These are phyloP conservation scores for Pristionchus maxplancki DNA, from an alignment of 2,888 invertebrate species.

Conservation along the genomic window DNA sequence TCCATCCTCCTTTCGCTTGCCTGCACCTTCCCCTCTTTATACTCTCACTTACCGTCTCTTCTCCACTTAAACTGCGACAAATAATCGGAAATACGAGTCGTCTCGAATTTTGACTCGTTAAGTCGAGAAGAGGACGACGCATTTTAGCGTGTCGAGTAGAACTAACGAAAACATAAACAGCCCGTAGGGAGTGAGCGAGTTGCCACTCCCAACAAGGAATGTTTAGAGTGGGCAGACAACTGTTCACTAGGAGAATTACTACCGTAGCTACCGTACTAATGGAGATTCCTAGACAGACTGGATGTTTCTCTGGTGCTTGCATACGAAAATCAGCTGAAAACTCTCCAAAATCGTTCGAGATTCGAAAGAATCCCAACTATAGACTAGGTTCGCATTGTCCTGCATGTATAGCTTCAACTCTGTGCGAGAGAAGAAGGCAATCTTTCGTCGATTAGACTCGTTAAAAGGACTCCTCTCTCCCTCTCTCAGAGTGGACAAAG, in stretches of 20 bases:
- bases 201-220: not conserved
- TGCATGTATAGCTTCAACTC: not conserved
- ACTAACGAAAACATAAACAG: constrained; percentile 2
- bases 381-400: not conserved
- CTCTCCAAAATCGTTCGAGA: too few species aligned
- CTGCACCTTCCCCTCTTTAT: not conserved
- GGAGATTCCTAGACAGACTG: too few species aligned
- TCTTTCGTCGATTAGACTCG: constrained; percentile 37
- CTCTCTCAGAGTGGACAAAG: constrained; percentile 31
- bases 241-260: not conserved
- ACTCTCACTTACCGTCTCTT: not conserved
- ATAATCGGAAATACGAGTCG: constrained; percentile 21
- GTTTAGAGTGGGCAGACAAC: not conserved
- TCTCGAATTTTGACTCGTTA: constrained; percentile 32
- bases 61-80: constrained; percentile 8
- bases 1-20: not conserved
- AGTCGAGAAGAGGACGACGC: not conserved
- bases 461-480: not conserved
- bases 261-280: not conserved
- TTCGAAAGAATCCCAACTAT: not conserved
- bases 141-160: constrained; percentile 28
- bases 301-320: too few species aligned
- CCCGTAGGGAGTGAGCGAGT: not conserved
- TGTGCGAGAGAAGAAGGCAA: not conserved
- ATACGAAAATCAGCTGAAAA: too few species aligned